Evolutionary conservation across 1,140 invertebrate genomes (phyloP).

Genomic region (Schlechtendalia chinensis): DNA sequence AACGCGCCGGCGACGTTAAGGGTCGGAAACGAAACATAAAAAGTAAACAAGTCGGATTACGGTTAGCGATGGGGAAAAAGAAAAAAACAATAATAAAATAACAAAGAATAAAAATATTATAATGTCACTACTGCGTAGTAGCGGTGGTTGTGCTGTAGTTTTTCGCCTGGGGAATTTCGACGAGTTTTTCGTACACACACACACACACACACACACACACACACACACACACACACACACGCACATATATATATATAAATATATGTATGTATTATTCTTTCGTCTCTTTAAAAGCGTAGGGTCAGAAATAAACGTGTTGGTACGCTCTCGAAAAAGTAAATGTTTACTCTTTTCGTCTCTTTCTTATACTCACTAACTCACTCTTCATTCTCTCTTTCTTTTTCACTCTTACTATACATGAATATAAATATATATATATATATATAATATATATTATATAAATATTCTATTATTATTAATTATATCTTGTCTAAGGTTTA

Average conservation of each 20-base stretch:
- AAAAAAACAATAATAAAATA: slow-evolving; percentile 32
- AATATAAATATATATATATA: too few relatives aligned
- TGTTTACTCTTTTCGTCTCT: not conserved
- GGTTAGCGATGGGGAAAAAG: too few relatives aligned
- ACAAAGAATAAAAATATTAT: slow-evolving; percentile 16
- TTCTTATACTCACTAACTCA: too few relatives aligned
- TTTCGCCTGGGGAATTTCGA: not conserved
- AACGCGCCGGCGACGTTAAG: not conserved
- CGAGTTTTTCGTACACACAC: not conserved
- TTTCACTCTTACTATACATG: too few relatives aligned
- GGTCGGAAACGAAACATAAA: slow-evolving; percentile 14
- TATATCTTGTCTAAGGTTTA: not conserved
- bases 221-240: too few relatives aligned
- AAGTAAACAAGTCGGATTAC: slow-evolving; percentile 3
- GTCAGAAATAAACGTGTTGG: not conserved
- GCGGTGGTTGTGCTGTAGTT: not conserved
- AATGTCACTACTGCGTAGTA: not conserved
- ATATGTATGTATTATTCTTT: not conserved
- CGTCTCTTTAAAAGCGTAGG: too few relatives aligned
- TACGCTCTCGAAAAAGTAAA: not conserved
- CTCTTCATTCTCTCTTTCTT: too few relatives aligned
- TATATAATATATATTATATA: too few relatives aligned
- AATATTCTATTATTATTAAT: too few relatives aligned
- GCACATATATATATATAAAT: too few relatives aligned
- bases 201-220: too few relatives aligned